phyloP scores from a whole-genome alignment of 2,888 invertebrate genomes.

The Himalopsyche tibetana region DNA sequence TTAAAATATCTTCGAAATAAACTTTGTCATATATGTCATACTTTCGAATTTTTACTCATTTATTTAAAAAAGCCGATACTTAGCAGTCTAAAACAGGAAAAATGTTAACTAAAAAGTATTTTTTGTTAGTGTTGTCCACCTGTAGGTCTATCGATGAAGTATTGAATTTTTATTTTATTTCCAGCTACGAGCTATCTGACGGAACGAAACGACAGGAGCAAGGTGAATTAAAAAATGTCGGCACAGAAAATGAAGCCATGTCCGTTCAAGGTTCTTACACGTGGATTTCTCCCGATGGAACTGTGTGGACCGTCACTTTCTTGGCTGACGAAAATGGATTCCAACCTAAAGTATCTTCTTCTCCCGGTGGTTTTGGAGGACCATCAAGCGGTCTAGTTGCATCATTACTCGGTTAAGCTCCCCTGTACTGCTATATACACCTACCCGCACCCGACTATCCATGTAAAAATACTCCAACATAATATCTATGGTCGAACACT shows the following conservation, averaged over 20 bases:
- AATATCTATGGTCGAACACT: neutral
- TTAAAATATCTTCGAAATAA: too few species aligned
- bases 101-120: neutral
- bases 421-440: neutral
- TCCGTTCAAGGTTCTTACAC: conserved; percentile 70
- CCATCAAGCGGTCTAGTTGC: conserved; percentile 56
- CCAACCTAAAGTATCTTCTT: conserved; percentile 67
- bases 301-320: conserved; percentile 71
- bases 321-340: conserved; percentile 73
- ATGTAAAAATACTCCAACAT: neutral
- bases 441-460: neutral
- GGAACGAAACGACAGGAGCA: conserved; percentile 69
- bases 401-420: conserved; percentile 59
- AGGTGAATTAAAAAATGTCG: conserved; percentile 70
- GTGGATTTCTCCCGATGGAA: conserved; percentile 69
- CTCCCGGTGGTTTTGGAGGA: conserved; percentile 44
- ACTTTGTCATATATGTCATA: too few species aligned
- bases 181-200: conserved; percentile 70
- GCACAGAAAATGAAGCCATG: conserved; percentile 70
- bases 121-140: neutral
- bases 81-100: too few species aligned
- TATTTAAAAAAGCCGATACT: too few species aligned
- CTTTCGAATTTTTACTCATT: too few species aligned
- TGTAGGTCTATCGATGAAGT: neutral
- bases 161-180: conserved; percentile 6